phyloP scores from a whole-genome alignment of 2,888 invertebrate species.

The Lottia scabra region DNA sequence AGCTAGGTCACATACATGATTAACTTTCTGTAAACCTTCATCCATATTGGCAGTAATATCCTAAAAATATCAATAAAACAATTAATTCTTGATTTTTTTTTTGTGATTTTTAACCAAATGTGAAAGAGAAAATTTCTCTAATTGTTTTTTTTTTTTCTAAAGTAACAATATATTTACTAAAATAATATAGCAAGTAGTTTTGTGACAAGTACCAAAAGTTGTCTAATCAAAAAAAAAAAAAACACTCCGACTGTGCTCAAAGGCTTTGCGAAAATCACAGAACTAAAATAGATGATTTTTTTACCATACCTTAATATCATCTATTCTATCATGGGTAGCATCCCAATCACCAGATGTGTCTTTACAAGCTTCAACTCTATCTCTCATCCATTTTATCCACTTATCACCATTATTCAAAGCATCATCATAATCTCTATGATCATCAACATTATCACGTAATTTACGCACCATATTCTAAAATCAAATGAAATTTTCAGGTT shows the following conservation, averaged over 20 bases:
- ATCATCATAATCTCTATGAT: slow-evolving; percentile 88
- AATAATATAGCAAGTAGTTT: too few species aligned
- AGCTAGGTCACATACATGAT: slow-evolving; percentile 72
- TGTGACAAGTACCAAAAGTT: too few species aligned
- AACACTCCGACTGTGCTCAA: too few species aligned
- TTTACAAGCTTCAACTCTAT: slow-evolving; percentile 84
- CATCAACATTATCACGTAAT: slow-evolving; percentile 78
- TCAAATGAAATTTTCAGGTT: neutral
- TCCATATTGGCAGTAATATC: slow-evolving; percentile 70
- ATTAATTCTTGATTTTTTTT: neutral
- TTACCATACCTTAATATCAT: slow-evolving; percentile 78
- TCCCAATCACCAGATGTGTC: slow-evolving; percentile 79
- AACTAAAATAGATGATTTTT: too few species aligned
- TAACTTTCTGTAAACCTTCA: slow-evolving; percentile 81
- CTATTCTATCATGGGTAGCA: slow-evolving; percentile 83
- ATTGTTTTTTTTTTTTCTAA: too few species aligned
- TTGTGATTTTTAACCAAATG: too few species aligned
- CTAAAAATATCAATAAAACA: slow-evolving; percentile 44
- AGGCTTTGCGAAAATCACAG: too few species aligned
- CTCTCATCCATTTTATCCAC: slow-evolving; percentile 86
- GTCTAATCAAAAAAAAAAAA: too few species aligned
- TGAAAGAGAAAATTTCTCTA: too few species aligned
- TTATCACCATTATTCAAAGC: slow-evolving; percentile 89
- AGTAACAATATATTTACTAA: too few species aligned
- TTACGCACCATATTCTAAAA: slow-evolving; percentile 78